Evolutionary conservation across 2,797 vertebrate species (phyloP).

Genomic region (Harpagifer antarcticus): DNA sequence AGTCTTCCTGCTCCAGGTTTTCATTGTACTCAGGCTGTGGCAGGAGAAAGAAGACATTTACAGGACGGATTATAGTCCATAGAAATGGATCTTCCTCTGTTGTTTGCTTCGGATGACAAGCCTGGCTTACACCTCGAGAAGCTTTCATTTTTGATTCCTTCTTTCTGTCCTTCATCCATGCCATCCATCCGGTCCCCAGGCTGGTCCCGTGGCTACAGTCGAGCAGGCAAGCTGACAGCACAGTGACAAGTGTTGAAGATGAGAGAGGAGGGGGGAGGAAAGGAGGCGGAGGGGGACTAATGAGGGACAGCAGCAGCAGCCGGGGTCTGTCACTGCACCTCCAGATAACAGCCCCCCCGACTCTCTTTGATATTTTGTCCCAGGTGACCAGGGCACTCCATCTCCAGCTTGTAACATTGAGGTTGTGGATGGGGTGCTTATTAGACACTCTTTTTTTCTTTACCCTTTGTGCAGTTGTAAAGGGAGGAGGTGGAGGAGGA

Average conservation of each 20-base stretch:
- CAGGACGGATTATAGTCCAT: constrained; percentile 56
- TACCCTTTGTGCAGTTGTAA: constrained; percentile 4
- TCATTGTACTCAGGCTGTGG: constrained; percentile 35
- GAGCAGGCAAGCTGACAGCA: constrained; percentile 72
- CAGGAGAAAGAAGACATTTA: constrained; percentile 50
- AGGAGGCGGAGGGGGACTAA: constrained; percentile 52
- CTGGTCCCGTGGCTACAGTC: constrained; percentile 58
- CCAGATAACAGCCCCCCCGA: constrained; percentile 53
- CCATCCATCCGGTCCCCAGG: constrained; percentile 51
- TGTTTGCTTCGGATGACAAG: constrained; percentile 46
- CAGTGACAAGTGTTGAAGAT: constrained; percentile 62
- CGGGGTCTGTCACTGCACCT: constrained; percentile 70
- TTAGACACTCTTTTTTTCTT: constrained; percentile 23
- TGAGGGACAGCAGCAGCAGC: constrained; percentile 63
- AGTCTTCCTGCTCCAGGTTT: constrained; percentile 45
- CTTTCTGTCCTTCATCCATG: constrained; percentile 23
- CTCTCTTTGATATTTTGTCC: constrained; percentile 66
- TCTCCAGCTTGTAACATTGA: constrained; percentile 44
- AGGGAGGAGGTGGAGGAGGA: constrained; percentile 5
- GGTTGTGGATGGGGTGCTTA: constrained; percentile 24
- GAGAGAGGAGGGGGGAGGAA: constrained; percentile 30
- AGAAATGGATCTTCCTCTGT: constrained; percentile 46
- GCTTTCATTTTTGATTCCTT: constrained; percentile 25
- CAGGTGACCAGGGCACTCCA: constrained; percentile 53
- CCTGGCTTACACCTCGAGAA: constrained; percentile 28